Evolutionary conservation across 2,888 invertebrate genomes (phyloP).

Genomic region (Tanytarsus gracilentus): DNA sequence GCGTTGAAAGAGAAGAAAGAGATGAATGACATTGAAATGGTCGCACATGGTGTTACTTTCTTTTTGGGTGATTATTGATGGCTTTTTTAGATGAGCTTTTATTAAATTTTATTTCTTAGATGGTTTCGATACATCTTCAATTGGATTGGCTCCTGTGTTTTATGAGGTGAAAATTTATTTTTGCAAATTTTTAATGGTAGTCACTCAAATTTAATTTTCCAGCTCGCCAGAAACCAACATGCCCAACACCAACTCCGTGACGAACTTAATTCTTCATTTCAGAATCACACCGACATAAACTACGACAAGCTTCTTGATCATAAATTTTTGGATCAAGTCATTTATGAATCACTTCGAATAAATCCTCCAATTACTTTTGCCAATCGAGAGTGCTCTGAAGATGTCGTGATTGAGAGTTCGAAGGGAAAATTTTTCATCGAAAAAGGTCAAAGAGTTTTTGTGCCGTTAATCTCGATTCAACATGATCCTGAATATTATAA

Average conservation of each 20-base stretch:
- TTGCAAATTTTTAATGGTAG: neutral
- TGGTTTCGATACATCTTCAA: slow-evolving; percentile 36
- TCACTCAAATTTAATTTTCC: neutral
- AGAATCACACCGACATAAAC: slow-evolving; percentile 32
- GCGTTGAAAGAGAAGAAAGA: slow-evolving; percentile 33
- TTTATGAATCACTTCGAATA: slow-evolving; percentile 32
- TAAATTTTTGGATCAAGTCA: slow-evolving; percentile 36
- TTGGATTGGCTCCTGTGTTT: slow-evolving; percentile 33
- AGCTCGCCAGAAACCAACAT: slow-evolving; percentile 34
- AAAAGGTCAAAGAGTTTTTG: neutral
- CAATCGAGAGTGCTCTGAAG: slow-evolving; percentile 13
- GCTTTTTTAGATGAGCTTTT: neutral
- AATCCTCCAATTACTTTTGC: slow-evolving; percentile 8
- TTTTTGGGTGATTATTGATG: slow-evolving; percentile 32
- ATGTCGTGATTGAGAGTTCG: neutral
- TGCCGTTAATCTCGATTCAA: slow-evolving; percentile 37
- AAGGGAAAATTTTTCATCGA: slow-evolving; percentile 16
- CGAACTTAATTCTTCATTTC: slow-evolving; percentile 33
- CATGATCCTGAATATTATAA: slow-evolving; percentile 44
- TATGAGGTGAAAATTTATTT: slow-evolving; percentile 31
- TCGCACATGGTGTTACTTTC: slow-evolving; percentile 35
- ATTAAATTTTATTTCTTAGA: slow-evolving; percentile 31
- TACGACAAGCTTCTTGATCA: slow-evolving; percentile 34
- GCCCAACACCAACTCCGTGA: slow-evolving; percentile 35
- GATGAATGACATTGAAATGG: slow-evolving; percentile 34